These are phyloP conservation scores for Tamandua tetradactyla DNA, from an alignment of 2,797 vertebrate genomes.

Conservation along the genomic window DNA sequence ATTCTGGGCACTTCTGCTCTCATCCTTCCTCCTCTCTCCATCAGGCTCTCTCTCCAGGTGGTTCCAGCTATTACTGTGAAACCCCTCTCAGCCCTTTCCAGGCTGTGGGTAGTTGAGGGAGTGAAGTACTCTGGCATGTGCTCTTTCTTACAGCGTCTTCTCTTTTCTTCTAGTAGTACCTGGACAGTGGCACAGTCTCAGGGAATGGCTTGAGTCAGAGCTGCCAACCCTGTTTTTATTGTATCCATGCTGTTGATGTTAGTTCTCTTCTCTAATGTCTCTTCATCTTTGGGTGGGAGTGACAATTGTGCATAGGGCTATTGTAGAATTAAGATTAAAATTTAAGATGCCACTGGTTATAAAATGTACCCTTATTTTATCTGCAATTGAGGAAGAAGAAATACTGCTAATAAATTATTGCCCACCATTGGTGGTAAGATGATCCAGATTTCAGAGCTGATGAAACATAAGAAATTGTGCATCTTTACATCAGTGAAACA, in stretches of 20 bases:
- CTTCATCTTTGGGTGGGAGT: not conserved
- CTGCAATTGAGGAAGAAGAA: not conserved
- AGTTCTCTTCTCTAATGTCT: not conserved
- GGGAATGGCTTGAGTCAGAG: rapidly evolving
- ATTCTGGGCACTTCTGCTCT: rapidly evolving
- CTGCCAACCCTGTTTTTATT: rapidly evolving
- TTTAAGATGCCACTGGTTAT: not conserved
- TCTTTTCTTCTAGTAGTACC: not conserved
- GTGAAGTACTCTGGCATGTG: rapidly evolving
- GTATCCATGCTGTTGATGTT: rapidly evolving
- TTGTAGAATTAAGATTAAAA: no score
- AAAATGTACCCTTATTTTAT: not conserved
- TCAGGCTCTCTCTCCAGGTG: not conserved
- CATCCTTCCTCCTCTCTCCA: no score
- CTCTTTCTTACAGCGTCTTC: rapidly evolving
- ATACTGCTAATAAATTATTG: rapidly evolving
- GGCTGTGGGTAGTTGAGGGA: not conserved
- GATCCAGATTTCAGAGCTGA: not conserved
- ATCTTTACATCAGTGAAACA: not conserved
- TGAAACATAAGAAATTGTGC: not conserved
- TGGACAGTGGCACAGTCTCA: rapidly evolving
- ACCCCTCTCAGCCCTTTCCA: not conserved
- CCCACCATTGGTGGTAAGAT: rapidly evolving
- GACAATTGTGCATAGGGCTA: rapidly evolving
- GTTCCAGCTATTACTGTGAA: not conserved